These are phyloP conservation scores for Drosophila pruinosa DNA, from an alignment of 1,140 invertebrate species.

Conservation along the genomic window DNA sequence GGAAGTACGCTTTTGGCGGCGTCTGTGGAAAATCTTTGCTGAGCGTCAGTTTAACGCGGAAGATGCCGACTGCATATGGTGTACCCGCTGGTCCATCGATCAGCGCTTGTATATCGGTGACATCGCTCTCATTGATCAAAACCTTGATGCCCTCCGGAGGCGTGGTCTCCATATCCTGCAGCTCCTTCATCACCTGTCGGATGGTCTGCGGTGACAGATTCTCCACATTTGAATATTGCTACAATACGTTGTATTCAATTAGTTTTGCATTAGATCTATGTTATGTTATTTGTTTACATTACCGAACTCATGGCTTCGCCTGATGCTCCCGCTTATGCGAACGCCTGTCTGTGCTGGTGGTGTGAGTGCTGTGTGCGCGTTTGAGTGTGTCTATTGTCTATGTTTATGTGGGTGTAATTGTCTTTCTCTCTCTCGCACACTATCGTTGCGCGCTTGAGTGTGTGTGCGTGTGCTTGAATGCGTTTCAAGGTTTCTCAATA, in stretches of 20 bases:
- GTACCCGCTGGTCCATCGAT: slow-evolving; percentile 95
- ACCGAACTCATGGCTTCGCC: slow-evolving; percentile 66
- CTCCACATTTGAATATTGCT: slow-evolving; percentile 93
- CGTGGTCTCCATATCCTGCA: slow-evolving; percentile 89
- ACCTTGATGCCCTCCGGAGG: slow-evolving; percentile 95
- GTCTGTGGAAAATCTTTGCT: slow-evolving; percentile 96
- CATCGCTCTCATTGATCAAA: slow-evolving; percentile 93
- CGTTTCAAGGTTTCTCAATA: slow-evolving; percentile 57
- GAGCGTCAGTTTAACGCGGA: slow-evolving; percentile 94
- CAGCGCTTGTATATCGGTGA: slow-evolving; percentile 95
- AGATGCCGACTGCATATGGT: slow-evolving; percentile 92
- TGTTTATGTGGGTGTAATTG: slow-evolving; percentile 1
- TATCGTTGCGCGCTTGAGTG: slow-evolving; percentile 19
- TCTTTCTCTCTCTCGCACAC: neutral
- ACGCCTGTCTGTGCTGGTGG: slow-evolving; percentile 3
- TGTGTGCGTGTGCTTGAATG: slow-evolving; percentile 28
- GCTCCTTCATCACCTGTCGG: slow-evolving; percentile 91
- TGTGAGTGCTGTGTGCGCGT: slow-evolving; percentile 1
- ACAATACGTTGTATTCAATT: neutral
- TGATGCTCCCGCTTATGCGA: slow-evolving; percentile 9
- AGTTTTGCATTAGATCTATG: neutral
- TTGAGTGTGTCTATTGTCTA: neutral
- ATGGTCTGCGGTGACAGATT: slow-evolving; percentile 97
- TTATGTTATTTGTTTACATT: slow-evolving; percentile 53
- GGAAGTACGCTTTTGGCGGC: slow-evolving; percentile 97